phyloP scores from a whole-genome alignment of 2,888 invertebrate species.

The Noctua janthe region DNA sequence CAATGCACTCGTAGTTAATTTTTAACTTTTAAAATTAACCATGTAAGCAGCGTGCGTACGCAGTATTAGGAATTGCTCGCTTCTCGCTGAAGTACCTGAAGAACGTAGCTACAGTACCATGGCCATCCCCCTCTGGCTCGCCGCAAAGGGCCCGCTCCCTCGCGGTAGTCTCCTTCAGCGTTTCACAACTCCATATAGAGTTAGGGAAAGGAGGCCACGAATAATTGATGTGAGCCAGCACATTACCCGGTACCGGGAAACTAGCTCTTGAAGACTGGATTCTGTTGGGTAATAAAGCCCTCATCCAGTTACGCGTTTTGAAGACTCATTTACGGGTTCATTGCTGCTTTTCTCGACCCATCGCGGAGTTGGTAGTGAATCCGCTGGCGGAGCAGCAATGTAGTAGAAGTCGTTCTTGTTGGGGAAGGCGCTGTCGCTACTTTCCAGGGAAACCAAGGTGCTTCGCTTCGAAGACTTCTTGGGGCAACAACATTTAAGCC shows the following conservation, averaged over 20 bases:
- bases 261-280: slow-evolving; percentile 33
- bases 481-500: no score
- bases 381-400: no score
- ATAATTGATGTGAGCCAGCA: slow-evolving; percentile 56
- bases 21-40: slow-evolving; percentile 29
- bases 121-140: slow-evolving; percentile 23
- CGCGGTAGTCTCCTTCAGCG: slow-evolving; percentile 35
- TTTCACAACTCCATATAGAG: slow-evolving; percentile 67
- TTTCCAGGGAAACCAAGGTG: no score
- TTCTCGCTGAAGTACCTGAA: slow-evolving; percentile 56
- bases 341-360: slow-evolving; percentile 4
- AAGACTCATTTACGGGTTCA: not conserved
- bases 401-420: no score
- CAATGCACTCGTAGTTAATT: slow-evolving; percentile 44
- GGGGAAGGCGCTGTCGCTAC: no score
- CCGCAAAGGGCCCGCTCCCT: slow-evolving; percentile 39
- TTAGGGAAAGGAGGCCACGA: slow-evolving; percentile 67
- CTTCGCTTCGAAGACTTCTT: no score
- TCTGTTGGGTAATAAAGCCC: slow-evolving; percentile 58
- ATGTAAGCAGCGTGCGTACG: slow-evolving; percentile 39
- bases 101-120: slow-evolving; percentile 61
- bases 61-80: slow-evolving; percentile 29
- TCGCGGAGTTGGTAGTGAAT: no score
- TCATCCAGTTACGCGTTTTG: slow-evolving; percentile 23
- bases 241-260: slow-evolving; percentile 57